A percentile compares a stretch with the other conserved stretches of the same genome.
Evolutionary conservation across 2,113 vertebrate species (phyloP).

Genomic region (Paradoxurus hermaphroditus): DNA sequence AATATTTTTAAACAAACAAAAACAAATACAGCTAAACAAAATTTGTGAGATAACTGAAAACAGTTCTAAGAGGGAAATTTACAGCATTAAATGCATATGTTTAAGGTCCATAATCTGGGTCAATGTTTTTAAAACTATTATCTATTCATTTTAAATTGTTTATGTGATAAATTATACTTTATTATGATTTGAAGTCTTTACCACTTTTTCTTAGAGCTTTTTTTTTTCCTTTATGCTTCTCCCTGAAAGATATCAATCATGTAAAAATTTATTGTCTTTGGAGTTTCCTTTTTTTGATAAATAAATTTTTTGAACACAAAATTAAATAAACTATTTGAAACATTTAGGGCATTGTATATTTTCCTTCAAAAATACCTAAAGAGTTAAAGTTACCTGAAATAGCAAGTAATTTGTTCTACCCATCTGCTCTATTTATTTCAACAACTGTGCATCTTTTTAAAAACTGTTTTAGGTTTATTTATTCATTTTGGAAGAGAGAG

Average conservation of each 20-base stretch:
- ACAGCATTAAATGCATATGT: neutral
- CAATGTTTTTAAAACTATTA: neutral
- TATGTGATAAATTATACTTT: neutral
- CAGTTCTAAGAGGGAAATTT: neutral
- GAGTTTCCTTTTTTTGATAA: neutral
- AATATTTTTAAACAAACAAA: neutral
- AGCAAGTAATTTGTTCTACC: slow-evolving; percentile 44
- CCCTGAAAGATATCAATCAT: neutral
- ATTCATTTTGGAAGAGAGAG: too few species aligned
- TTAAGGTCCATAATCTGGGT: neutral
- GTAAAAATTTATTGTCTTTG: neutral
- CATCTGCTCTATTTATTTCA: slow-evolving; percentile 53
- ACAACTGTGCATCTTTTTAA: neutral
- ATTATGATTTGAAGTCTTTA: neutral
- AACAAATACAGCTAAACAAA: neutral
- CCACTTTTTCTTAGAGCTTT: neutral
- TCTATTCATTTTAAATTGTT: neutral
- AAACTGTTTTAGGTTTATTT: too few species aligned
- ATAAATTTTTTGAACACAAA: neutral
- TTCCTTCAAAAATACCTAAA: slow-evolving; percentile 33
- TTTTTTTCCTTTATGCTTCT: neutral
- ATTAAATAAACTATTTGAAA: slow-evolving; percentile 23
- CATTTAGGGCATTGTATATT: neutral
- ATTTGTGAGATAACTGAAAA: neutral
- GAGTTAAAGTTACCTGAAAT: slow-evolving; percentile 9